Evolutionary conservation across 2,113 vertebrate species (phyloP), one percentile per base, ranked within the genome.

Genomic region (Arvicanthis niloticus): DNA sequence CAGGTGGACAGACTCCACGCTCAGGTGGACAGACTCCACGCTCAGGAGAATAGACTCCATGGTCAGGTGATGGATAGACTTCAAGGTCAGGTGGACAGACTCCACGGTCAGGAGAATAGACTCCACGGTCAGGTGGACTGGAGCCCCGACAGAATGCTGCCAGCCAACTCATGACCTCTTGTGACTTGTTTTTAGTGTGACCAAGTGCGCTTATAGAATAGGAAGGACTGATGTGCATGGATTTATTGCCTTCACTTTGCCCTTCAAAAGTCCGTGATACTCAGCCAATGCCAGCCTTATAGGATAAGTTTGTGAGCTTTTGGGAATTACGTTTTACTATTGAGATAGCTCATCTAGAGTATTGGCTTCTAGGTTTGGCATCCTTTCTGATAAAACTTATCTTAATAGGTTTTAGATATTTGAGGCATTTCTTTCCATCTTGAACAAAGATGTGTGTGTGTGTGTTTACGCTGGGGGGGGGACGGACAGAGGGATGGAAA

Each of bases 141-240:
- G 26, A 65, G 21, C 65, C 78, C 65, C 24, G 40, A 88, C 45
- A 16, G 67, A 72, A 26, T 80, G 34, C 45, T n/a, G 29, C 78
- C 88, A 60, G 67, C 70, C 40, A 58, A 2, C 90, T 88, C 91
- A 68, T 65, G 77, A 62, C 88, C 70, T 82, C 19, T 82, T 60
- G 5, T 82, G 81, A 93, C 77, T 87, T 94, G 26, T 77, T 93
- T 96, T 76, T 92, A 77, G 40, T 88, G 48, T 91, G 91, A 89
- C 73, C 81, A 53, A 88, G 31, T 56, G 12, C 37, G 75, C 34
- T 65, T 75, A 78, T 56, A 76, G 86, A 90, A 48, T 72, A 62
- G 92, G 78, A 56, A 17, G 58, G 45, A 75, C 73, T 40, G 29
- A 51, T 91, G 34, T n/a, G 13, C 4, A 40, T 21, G 40, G 40